These are phyloP conservation scores for Himalopsyche japonica DNA, from an alignment of 2,888 invertebrate genomes.

Conservation along the genomic window DNA sequence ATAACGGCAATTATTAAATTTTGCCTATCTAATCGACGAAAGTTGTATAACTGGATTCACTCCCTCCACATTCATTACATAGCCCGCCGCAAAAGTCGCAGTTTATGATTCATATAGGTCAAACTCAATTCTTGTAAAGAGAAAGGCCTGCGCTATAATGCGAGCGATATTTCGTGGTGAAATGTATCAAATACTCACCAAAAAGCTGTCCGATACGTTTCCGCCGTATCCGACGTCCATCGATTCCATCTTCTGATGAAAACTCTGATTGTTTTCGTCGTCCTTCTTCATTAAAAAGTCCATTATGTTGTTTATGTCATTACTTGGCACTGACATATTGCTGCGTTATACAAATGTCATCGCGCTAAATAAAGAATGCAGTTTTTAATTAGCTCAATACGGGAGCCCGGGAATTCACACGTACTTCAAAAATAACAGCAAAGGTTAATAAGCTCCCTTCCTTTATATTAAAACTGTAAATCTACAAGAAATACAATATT, in stretches of 20 bases:
- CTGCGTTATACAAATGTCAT: constrained; percentile 34
- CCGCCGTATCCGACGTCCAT: constrained; percentile 18
- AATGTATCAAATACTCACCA: constrained; percentile 23
- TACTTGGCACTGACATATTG: constrained; percentile 37
- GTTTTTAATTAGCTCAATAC: not conserved
- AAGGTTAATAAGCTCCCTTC: not conserved
- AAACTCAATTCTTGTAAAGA: constrained; percentile 28
- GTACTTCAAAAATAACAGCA: not conserved
- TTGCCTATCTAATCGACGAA: constrained; percentile 11
- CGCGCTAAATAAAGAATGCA: constrained; percentile 14
- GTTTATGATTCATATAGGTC: constrained; percentile 31
- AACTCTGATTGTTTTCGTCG: constrained; percentile 43
- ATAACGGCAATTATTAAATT: not conserved
- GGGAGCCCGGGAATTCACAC: not conserved
- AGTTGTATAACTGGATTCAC: constrained; percentile 31
- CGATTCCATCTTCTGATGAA: constrained; percentile 16
- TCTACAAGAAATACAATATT: not conserved
- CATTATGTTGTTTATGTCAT: constrained; percentile 51
- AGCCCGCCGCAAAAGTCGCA: not conserved
- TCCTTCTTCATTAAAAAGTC: constrained; percentile 53
- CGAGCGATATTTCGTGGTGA: not conserved
- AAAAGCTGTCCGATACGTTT: constrained; percentile 25
- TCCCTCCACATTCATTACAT: not conserved
- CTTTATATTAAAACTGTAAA: not conserved
- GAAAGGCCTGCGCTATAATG: constrained; percentile 27